These are phyloP conservation scores for Pipa parva DNA, from an alignment of 2,113 vertebrate genomes.

Conservation along the genomic window DNA sequence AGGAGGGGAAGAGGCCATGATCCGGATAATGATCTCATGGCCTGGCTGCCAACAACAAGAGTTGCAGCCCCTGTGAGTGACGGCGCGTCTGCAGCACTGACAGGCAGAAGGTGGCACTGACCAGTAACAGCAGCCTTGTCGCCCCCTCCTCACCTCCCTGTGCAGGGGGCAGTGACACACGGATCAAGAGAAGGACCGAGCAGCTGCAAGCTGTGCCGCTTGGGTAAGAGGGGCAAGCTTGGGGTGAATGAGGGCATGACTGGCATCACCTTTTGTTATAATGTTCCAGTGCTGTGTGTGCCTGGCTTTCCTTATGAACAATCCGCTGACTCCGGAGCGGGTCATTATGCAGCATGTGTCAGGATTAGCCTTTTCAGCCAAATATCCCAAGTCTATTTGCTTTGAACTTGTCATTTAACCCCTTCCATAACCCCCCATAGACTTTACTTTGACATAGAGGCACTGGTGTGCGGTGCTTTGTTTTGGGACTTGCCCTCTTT, in stretches of 20 bases:
- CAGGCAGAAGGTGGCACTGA: slow-evolving; percentile 26
- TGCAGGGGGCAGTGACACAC: slow-evolving; percentile 9
- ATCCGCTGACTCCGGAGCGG: no score
- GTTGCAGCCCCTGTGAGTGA: slow-evolving; percentile 25
- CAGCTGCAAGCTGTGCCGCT: background rate
- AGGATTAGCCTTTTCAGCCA: background rate
- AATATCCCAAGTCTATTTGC: background rate
- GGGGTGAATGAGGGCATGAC: background rate
- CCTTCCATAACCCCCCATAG: no score
- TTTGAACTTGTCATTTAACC: slow-evolving; percentile 16
- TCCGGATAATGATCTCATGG: slow-evolving; percentile 42
- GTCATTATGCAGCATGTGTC: no score
- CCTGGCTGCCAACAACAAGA: slow-evolving; percentile 24
- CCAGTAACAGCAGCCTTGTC: slow-evolving; percentile 6
- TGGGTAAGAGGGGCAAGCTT: background rate
- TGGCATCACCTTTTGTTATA: slow-evolving; percentile 4
- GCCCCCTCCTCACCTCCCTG: slow-evolving; percentile 15
- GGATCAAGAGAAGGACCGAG: background rate
- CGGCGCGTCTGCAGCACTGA: slow-evolving; percentile 34
- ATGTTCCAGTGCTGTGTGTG: background rate
- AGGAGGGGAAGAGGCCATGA: slow-evolving; percentile 42
- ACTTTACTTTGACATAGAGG: no score
- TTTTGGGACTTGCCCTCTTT: background rate
- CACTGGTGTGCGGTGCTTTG: background rate
- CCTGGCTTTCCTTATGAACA: no score